A percentile compares a stretch with the other conserved stretches of the same genome.
Conservation (phyloP, 2,888 invertebrate genomes). For the Corbicula japonica region DNA sequence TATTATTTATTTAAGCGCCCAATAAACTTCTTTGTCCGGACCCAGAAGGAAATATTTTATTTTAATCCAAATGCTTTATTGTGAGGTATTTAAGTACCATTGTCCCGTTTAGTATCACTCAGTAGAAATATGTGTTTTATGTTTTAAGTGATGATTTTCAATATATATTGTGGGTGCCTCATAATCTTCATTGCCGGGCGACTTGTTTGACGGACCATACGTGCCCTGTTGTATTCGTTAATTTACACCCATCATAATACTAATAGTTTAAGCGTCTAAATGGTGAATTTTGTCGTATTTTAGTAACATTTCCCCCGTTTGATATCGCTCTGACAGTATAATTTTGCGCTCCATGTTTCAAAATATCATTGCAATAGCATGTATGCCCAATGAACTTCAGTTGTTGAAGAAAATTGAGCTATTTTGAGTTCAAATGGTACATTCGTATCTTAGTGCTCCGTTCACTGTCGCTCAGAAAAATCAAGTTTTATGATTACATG, state of each 20-base stretch:
- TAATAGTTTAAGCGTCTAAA: no score
- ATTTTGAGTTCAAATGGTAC: no score
- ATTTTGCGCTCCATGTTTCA: conserved; percentile 15
- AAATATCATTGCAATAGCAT: conserved; percentile 15
- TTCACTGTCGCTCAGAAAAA: not conserved
- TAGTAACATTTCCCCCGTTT: conserved; percentile 5
- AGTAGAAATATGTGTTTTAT: conserved; percentile 8
- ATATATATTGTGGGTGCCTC: conserved; percentile 15
- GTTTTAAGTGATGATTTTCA: conserved; percentile 13
- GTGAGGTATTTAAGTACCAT: conserved; percentile 13
- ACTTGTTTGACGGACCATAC: conserved; percentile 3
- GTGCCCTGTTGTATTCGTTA: conserved; percentile 10
- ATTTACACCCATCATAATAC: conserved; percentile 3
- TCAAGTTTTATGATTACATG: no score
- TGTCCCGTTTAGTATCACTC: conserved; percentile 13
- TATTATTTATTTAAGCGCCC: conserved; percentile 8
- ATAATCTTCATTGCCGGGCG: conserved; percentile 5
- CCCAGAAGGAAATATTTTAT: conserved; percentile 9
- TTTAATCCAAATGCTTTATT: conserved; percentile 6
- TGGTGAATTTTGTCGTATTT: conserved; percentile 15
- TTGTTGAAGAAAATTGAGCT: conserved; percentile 10
- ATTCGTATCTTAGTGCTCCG: conserved; percentile 15
- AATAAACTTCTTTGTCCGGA: conserved; percentile 13
- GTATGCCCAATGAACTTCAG: conserved; percentile 15
- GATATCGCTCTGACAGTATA: conserved; percentile 15